Evolutionary conservation across 2,797 vertebrate species (phyloP), one percentile per base, ranked within the genome.

Genomic region (Melanogrammus aeglefinus): DNA sequence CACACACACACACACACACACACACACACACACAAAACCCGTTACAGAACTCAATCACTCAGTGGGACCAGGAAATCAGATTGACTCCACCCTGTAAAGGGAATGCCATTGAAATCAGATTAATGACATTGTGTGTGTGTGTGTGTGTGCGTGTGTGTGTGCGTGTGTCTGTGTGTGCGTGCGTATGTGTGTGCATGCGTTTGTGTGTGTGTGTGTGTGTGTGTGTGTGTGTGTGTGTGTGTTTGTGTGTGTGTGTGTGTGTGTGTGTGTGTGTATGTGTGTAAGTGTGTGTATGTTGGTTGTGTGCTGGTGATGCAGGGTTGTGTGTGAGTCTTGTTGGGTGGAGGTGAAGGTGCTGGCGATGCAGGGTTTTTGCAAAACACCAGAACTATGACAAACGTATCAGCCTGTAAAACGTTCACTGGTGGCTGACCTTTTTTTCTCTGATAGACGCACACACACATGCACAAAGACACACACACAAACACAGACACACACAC

Each of bases 41-140:
- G 77, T 3, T 12, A 29, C 16, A 41, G 77, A 78, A 83, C 79
- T 81, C 84, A 90, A 87, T 88, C 87, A 87, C 86, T 89, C 87
- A 90, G 87, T 88, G 89, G 87, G 90, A 87, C 87, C 82, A 92
- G 91, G 90, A 92, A 92, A 93, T 94, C 91, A 82, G 91, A 94
- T 93, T 92, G 93, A 93, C 92, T 91, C 86, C 81, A 83, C 87
- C 87, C 91, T 92, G 90, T 89, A 88, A 88, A 90, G 92, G 90
- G 90, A 88, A 83, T 84, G 86, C 88, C 88, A 92, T 88, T 88
- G 89, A 94, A 94, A 94, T 94, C 93, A 92, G 91, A 94, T 94
- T 92, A 94, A 89, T 79, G 85, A 92, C 47, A 16, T 13, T 51
- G 16, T 51, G 14, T 51, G 14, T 51, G 47, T 51, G 16, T 51